A percentile compares a stretch with the other conserved stretches of the same genome.
Evolutionary conservation across 1,140 invertebrate species (phyloP).

Genomic region (Ips nitidus): DNA sequence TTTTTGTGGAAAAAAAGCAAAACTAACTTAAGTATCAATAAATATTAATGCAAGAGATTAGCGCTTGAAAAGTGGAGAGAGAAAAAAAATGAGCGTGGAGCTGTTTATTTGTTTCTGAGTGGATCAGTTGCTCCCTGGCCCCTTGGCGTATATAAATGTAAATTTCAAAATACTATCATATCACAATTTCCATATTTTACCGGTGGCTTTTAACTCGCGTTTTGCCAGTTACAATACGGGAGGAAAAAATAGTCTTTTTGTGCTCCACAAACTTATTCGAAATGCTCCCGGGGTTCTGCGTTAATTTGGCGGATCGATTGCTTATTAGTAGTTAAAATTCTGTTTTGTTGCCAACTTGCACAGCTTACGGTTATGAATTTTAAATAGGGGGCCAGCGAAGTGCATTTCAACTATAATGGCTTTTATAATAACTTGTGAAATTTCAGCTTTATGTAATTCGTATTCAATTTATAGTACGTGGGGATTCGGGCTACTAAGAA

Average conservation of each 20-base stretch:
- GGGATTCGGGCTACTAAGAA: no score
- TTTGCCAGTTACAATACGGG: neutral
- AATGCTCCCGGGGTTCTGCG: neutral
- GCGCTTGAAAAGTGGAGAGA: neutral
- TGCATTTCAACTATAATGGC: no score
- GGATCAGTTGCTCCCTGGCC: slow-evolving; percentile 5
- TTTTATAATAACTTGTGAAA: no score
- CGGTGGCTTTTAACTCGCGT: neutral
- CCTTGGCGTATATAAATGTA: slow-evolving; percentile 24
- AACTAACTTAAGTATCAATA: slow-evolving; percentile 9
- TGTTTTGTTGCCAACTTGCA: neutral
- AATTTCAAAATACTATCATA: slow-evolving; percentile 19
- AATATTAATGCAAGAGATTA: slow-evolving; percentile 17
- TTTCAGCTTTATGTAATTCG: no score
- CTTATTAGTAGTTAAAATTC: neutral
- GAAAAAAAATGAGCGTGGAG: neutral
- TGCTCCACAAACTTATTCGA: neutral
- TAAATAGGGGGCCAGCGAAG: no score
- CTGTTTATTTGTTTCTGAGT: slow-evolving; percentile 17
- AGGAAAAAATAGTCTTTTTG: neutral
- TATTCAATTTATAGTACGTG: no score
- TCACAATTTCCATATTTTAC: slow-evolving; percentile 4
- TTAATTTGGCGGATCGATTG: neutral
- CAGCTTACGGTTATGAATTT: no score
- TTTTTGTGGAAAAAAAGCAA: neutral